phyloP scores from a whole-genome alignment of 2,797 vertebrate species.

The Percopsis omiscomaycus region DNA sequence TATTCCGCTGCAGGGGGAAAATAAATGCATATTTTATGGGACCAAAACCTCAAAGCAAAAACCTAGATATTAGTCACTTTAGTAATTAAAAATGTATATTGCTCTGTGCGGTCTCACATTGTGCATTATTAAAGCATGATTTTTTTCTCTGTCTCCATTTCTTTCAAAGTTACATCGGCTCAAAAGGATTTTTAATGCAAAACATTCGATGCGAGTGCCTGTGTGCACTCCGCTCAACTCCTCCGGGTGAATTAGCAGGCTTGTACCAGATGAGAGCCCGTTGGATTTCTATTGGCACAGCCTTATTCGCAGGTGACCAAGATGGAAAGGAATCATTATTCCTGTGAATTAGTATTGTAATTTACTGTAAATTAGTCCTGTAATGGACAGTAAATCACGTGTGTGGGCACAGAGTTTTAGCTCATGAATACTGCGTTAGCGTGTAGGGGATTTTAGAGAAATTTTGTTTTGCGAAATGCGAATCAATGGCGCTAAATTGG shows the following conservation, averaged over 20 bases:
- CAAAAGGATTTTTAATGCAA: slow-evolving; percentile 98
- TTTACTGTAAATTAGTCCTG: slow-evolving; percentile 25
- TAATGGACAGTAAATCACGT: not conserved
- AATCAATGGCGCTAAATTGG: no score
- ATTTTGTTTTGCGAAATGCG: no score
- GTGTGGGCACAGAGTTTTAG: slow-evolving; percentile 10
- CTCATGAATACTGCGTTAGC: not conserved
- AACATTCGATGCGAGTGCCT: slow-evolving; percentile 87
- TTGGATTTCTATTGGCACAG: slow-evolving; percentile 57
- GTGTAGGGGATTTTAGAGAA: no score
- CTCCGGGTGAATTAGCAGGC: slow-evolving; percentile 92
- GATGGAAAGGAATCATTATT: slow-evolving; percentile 4
- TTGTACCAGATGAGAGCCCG: slow-evolving; percentile 85
- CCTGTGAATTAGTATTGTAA: not conserved
- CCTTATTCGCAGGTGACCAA: slow-evolving; percentile 60
- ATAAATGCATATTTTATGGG: slow-evolving; percentile 98
- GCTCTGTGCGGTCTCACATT: slow-evolving; percentile 89
- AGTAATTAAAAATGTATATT: slow-evolving; percentile 99
- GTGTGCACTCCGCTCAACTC: slow-evolving; percentile 85
- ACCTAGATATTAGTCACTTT: slow-evolving; percentile 99
- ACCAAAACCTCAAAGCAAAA: slow-evolving; percentile 99
- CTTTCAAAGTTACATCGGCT: slow-evolving; percentile 92
- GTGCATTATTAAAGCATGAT: slow-evolving; percentile 97
- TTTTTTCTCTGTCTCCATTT: slow-evolving; percentile 65
- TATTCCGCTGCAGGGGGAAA: slow-evolving; percentile 84